These are phyloP conservation scores for Lagocephalus sceleratus DNA, from an alignment of 2,797 vertebrate genomes.

Conservation along the genomic window DNA sequence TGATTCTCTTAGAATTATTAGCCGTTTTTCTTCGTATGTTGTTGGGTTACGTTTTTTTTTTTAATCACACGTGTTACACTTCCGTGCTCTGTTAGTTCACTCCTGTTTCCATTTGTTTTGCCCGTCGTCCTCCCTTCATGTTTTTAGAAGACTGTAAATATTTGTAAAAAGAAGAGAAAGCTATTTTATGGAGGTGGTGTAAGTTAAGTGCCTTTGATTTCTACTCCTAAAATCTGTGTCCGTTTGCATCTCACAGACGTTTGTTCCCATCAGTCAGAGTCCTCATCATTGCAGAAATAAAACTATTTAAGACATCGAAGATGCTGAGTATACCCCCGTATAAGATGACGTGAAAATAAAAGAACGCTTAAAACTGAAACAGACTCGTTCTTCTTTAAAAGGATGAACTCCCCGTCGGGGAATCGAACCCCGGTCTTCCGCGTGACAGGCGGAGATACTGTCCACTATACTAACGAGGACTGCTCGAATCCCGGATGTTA, in stretches of 20 bases:
- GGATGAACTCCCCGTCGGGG: neutral
- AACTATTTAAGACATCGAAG: conserved; percentile 9
- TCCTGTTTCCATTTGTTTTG: neutral
- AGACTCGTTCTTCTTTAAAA: no score
- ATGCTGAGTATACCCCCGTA: no score
- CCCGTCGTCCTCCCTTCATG: neutral
- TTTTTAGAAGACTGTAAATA: conserved; percentile 41
- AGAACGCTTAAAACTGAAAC: no score
- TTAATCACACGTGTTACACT: neutral
- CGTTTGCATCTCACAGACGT: conserved; percentile 16
- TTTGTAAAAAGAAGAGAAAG: conserved; percentile 49
- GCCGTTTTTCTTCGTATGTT: neutral
- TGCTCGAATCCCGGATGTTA: no score
- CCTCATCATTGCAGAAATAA: conserved; percentile 12
- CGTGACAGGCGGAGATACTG: no score
- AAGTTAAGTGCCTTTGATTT: conserved; percentile 54
- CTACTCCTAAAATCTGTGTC: conserved; percentile 17
- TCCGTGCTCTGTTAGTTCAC: neutral
- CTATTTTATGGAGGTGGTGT: conserved; percentile 44
- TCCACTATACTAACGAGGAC: no score
- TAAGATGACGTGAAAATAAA: no score
- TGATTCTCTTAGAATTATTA: neutral
- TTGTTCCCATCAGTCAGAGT: no score
- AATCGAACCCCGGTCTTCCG: no score
- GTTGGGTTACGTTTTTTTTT: neutral